Evolutionary conservation across 1,140 invertebrate genomes (phyloP).

Genomic region (Drosophila chauvacae): DNA sequence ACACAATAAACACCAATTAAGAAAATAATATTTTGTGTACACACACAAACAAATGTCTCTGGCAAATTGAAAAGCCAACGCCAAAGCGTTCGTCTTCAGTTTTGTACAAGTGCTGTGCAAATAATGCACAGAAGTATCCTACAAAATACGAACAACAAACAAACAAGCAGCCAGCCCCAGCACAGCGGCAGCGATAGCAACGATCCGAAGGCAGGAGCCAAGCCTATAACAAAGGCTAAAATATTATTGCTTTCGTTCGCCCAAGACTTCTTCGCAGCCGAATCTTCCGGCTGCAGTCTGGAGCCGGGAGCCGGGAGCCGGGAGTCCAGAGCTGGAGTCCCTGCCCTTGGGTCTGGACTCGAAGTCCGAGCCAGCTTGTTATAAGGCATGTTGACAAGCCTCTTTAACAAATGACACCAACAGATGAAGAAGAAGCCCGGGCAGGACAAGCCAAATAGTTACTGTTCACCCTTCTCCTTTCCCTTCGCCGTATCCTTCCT

Average conservation of each 20-base stretch:
- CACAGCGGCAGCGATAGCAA: constrained; percentile 20
- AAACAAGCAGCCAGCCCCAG: constrained; percentile 34
- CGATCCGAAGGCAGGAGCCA: constrained; percentile 42
- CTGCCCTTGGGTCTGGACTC: constrained; percentile 26
- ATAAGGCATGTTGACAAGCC: constrained; percentile 83
- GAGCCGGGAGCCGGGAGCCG: background rate
- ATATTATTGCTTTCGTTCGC: constrained; percentile 75
- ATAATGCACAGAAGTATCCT: constrained; percentile 80
- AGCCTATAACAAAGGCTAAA: constrained; percentile 81
- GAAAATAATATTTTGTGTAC: constrained; percentile 83
- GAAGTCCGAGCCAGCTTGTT: constrained; percentile 76
- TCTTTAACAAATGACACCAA: constrained; percentile 84
- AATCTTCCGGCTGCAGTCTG: constrained; percentile 14
- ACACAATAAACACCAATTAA: constrained; percentile 83
- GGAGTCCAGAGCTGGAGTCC: background rate
- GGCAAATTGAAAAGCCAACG: constrained; percentile 77
- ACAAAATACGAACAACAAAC: constrained; percentile 77
- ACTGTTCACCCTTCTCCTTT: constrained; percentile 30
- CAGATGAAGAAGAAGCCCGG: constrained; percentile 57
- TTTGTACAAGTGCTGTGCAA: constrained; percentile 77
- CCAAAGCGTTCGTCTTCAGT: constrained; percentile 49
- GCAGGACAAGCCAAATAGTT: constrained; percentile 67
- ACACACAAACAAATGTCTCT: constrained; percentile 62
- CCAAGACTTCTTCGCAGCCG: constrained; percentile 41
- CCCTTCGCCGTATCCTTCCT: background rate